Percentiles rank a stretch among this genome's conserved stretches.
These are phyloP conservation scores for Cyanoliseus patagonus DNA, from an alignment of 2,113 vertebrate genomes.

Conservation along the genomic window DNA sequence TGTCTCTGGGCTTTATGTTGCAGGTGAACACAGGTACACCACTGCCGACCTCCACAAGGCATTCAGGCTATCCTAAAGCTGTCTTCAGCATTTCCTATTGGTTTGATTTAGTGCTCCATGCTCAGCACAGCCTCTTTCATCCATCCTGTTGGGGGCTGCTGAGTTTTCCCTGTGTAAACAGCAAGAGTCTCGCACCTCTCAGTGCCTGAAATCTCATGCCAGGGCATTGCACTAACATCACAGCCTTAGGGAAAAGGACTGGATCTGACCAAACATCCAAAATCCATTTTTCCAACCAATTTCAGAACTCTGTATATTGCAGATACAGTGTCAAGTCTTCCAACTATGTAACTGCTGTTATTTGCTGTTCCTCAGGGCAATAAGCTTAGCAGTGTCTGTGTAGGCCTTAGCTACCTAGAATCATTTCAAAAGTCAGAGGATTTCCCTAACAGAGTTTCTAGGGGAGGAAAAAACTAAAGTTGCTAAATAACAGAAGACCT, in stretches of 20 bases:
- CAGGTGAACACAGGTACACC: neutral
- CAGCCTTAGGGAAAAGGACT: neutral
- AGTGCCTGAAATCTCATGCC: neutral
- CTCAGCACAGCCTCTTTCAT: neutral
- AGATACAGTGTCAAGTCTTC: neutral
- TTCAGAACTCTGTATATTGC: neutral
- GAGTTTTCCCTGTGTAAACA: neutral
- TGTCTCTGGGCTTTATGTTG: neutral
- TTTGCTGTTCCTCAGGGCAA: neutral
- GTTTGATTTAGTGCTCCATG: neutral
- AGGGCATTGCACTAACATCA: neutral
- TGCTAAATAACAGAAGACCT: neutral
- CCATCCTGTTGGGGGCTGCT: neutral
- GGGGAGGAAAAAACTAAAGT: neutral
- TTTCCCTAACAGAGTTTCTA: neutral
- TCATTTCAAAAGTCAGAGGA: neutral
- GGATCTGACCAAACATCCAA: neutral
- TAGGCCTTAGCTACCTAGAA: neutral
- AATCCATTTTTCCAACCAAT: neutral
- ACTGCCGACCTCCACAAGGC: neutral
- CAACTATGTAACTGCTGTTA: neutral
- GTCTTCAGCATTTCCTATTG: neutral
- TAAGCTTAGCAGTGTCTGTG: neutral
- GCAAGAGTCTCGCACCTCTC: neutral
- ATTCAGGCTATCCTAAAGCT: rapidly evolving